A percentile compares a stretch with the other conserved stretches of the same genome.
Conservation (phyloP, 2,888 invertebrate genomes). For the Stenchaetothrips biformis region DNA sequence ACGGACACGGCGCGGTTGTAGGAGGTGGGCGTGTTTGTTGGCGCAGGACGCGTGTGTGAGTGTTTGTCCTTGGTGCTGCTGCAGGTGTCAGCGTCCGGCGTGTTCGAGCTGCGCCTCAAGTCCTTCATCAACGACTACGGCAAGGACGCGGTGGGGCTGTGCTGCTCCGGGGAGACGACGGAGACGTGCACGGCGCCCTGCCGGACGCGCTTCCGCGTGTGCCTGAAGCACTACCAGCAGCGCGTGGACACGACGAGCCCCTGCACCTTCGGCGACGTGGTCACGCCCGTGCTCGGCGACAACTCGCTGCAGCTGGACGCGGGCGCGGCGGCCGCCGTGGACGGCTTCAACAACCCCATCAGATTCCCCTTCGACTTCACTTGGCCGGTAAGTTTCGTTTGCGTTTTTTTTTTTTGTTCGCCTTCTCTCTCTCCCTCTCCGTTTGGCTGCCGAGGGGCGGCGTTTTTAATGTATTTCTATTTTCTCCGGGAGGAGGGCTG, state of each 20-base stretch:
- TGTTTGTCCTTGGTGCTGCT: conserved; percentile 37
- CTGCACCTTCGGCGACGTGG: conserved; percentile 89
- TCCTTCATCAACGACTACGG: conserved; percentile 89
- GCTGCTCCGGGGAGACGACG: conserved; percentile 69
- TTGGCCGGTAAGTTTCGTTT: conserved; percentile 86
- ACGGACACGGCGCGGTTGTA: background rate
- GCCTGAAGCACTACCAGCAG: conserved; percentile 93
- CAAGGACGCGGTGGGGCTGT: conserved; percentile 83
- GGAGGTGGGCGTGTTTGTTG: background rate
- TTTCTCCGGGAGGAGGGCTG: background rate
- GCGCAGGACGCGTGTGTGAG: conserved; percentile 12
- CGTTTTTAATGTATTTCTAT: background rate
- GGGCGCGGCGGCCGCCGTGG: conserved; percentile 52
- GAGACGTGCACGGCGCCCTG: conserved; percentile 71
- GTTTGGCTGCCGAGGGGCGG: background rate
- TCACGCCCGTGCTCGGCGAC: conserved; percentile 80
- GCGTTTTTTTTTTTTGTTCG: conserved; percentile 8
- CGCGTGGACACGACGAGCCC: conserved; percentile 86
- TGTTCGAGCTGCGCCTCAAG: conserved; percentile 89
- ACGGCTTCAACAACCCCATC: conserved; percentile 78
- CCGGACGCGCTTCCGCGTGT: conserved; percentile 89
- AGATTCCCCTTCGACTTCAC: conserved; percentile 88
- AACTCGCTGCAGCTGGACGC: conserved; percentile 60
- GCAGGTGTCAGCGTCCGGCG: conserved; percentile 84
- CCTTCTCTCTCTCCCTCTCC: background rate